phyloP scores from a whole-genome alignment of 2,888 invertebrate species.

The Ceramica pisi region DNA sequence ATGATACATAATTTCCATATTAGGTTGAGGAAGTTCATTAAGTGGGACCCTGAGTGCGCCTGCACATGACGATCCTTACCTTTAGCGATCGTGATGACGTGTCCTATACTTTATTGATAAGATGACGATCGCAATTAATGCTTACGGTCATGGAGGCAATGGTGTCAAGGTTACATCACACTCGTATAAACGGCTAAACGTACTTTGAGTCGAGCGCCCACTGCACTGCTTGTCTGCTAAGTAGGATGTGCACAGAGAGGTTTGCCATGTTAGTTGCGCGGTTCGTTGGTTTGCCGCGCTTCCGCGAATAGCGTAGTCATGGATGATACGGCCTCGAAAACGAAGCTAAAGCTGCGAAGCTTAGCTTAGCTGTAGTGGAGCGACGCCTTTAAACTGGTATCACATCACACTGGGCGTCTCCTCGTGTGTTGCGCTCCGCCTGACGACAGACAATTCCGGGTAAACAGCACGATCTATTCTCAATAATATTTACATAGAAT shows the following conservation, averaged over 20 bases:
- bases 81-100: constrained; percentile 76
- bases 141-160: constrained; percentile 77
- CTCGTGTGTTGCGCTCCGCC: constrained; percentile 48
- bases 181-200: constrained; percentile 20
- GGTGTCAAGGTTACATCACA: constrained; percentile 81
- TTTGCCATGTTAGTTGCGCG: not conserved
- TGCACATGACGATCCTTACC: constrained; percentile 73
- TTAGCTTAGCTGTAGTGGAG: not conserved
- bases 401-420: constrained; percentile 15
- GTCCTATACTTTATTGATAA: constrained; percentile 78
- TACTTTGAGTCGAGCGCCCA: constrained; percentile 5
- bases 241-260: not conserved
- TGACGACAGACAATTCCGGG: constrained; percentile 80
- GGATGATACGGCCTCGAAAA: not conserved
- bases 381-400: constrained; percentile 14
- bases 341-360: not conserved
- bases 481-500: constrained; percentile 67
- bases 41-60: constrained; percentile 77
- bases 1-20: constrained; percentile 68
- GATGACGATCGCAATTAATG: constrained; percentile 77
- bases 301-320: not conserved
- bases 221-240: not conserved
- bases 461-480: constrained; percentile 71
- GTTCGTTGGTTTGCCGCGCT: too few species aligned
- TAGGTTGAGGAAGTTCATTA: constrained; percentile 80